These are phyloP conservation scores for Camptogramma bilineatum DNA, from an alignment of 2,888 invertebrate species.

Conservation along the genomic window DNA sequence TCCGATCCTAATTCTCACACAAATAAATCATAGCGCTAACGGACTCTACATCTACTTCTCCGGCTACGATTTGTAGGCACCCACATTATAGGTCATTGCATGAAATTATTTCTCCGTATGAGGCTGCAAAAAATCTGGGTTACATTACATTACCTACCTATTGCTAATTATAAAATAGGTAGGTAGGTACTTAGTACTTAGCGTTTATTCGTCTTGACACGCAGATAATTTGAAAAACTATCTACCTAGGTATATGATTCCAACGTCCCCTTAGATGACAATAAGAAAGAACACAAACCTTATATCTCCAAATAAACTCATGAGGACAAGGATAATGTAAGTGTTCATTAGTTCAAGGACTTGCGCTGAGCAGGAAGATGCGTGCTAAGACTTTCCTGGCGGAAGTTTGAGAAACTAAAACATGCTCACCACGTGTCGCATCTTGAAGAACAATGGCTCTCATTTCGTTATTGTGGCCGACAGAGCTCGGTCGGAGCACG, in stretches of 20 bases:
- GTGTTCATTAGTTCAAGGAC: not conserved
- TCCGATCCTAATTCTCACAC: conserved; percentile 16
- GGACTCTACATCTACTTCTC: conserved; percentile 10
- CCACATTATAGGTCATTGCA: conserved; percentile 9
- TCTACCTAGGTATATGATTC: too few species aligned
- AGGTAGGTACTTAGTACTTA: not conserved
- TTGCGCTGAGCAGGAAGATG: conserved; percentile 7
- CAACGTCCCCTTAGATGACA: too few species aligned
- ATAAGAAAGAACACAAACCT: too few species aligned
- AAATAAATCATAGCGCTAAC: conserved; percentile 12
- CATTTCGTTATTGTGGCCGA: conserved; percentile 74
- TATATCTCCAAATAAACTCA: too few species aligned
- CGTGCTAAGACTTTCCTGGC: conserved; percentile 13
- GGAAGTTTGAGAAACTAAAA: conserved; percentile 64
- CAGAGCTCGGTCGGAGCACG: conserved; percentile 69
- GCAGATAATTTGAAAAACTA: too few species aligned
- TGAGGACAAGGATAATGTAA: too few species aligned
- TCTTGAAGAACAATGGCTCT: conserved; percentile 70
- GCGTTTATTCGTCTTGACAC: not conserved
- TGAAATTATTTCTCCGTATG: conserved; percentile 29
- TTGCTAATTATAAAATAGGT: not conserved
- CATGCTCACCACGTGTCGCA: conserved; percentile 78
- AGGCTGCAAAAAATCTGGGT: conserved; percentile 26
- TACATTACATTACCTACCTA: not conserved
- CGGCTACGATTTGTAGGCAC: not conserved